Percentiles rank a stretch among this genome's conserved stretches.
Evolutionary conservation across 2,113 vertebrate species (phyloP).

Genomic region (rabbit (Oryctolagus cuniculus)): DNA sequence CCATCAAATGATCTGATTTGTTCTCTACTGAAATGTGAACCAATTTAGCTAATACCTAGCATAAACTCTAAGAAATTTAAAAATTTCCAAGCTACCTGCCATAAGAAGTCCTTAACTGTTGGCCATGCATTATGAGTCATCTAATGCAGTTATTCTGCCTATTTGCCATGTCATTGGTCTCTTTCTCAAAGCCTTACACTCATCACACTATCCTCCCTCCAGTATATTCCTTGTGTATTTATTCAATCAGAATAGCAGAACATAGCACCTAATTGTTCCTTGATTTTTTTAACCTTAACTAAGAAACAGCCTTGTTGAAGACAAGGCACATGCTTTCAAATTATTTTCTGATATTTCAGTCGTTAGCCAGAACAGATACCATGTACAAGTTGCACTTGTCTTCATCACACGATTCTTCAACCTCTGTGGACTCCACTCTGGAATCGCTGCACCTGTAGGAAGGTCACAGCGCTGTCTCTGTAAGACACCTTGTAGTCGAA

Average conservation of each 20-base stretch:
- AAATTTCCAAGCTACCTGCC: background rate
- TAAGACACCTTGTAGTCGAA: constrained; percentile 23
- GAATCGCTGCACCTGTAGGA: background rate
- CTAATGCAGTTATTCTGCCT: background rate
- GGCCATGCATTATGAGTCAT: background rate
- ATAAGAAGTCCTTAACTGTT: background rate
- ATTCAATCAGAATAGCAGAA: background rate
- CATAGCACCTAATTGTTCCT: background rate
- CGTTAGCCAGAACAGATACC: background rate
- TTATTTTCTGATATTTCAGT: background rate
- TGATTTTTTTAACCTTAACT: background rate
- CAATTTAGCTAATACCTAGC: background rate
- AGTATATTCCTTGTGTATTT: background rate
- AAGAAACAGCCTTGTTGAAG: background rate
- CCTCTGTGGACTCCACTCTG: background rate
- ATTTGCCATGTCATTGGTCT: background rate
- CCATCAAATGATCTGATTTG: background rate
- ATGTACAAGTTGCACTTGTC: background rate
- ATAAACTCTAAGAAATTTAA: constrained; percentile 48
- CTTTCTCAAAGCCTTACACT: background rate
- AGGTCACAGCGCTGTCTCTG: background rate
- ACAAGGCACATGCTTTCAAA: background rate
- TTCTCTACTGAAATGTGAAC: constrained; percentile 26
- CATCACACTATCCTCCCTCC: background rate
- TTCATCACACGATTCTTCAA: background rate